Evolutionary conservation across 1,140 invertebrate species (phyloP).

Genomic region (Asobara japonica): DNA sequence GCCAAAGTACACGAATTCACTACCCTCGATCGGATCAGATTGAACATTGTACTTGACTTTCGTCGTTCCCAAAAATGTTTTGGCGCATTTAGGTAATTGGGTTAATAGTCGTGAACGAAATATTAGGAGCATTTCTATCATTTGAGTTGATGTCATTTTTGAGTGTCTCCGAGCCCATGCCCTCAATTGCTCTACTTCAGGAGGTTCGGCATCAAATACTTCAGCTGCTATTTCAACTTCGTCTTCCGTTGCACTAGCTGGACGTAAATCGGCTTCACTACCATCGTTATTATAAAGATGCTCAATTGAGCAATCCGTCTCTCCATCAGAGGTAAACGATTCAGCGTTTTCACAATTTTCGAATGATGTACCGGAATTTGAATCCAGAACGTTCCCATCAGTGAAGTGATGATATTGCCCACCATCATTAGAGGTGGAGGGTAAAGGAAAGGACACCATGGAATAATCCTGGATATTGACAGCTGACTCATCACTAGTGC

Average conservation of each 20-base stretch:
- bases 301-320: not conserved
- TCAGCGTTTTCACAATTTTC: not conserved
- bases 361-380: no score
- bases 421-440: no score
- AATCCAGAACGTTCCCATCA: no score
- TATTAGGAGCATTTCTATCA: conserved; percentile 19
- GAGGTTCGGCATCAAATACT: not conserved
- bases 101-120: conserved; percentile 17
- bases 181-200: not conserved
- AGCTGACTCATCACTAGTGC: no score
- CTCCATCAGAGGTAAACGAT: not conserved
- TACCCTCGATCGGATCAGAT: not conserved
- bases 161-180: not conserved
- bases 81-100: conserved; percentile 17
- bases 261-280: not conserved
- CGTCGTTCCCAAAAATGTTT: conserved; percentile 32
- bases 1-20: conserved; percentile 31
- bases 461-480: no score
- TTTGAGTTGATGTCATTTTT: not conserved
- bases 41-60: conserved; percentile 1
- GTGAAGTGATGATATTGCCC: no score
- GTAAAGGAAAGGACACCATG: no score
- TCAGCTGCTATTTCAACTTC: not conserved
- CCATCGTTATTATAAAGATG: not conserved
- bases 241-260: not conserved